Evolutionary conservation across 2,797 vertebrate species (phyloP), one percentile per base, ranked within the genome.

Genomic region (Neopelma chrysocephalum): DNA sequence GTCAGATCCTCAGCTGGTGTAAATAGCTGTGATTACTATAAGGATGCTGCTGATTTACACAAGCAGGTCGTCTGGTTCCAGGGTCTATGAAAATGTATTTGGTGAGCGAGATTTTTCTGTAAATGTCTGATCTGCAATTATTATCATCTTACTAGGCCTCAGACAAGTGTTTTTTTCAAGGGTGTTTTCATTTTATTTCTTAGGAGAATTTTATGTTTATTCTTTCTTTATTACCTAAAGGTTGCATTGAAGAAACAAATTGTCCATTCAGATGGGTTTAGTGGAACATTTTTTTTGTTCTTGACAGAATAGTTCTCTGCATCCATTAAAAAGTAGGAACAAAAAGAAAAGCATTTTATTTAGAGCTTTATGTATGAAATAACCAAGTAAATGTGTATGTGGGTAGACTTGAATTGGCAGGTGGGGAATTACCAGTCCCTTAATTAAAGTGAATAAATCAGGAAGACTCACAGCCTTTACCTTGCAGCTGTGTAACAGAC

Each of bases 171-270:
- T 2, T 75, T 69, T 95, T 95, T 90, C 66, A 69, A 79, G 48
- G 9, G 13, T 72, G 29, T 79, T 93, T 94, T 88, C 34, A 50
- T 90, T 95, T 94, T 94, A 79, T 89, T 93, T 93, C 69, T 86
- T 76, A 68, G 45, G 68, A 84, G 40, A 76, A 72, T 89, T 77
- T 90, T 91, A 91, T 93, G 84, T 81, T 94, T 96, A 94, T 97
- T 93, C 77, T 91, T 94, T 42, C 79, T 86, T 93, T 86, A 94
- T 83, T 69, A 82, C 69, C 94, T 94, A 84, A 94, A 91, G 62
- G 62, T 62, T 86, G 51, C 43, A n/a, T 38, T 93, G 87, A 78
- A 86, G 70, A 93, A 96, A 94, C 70, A 95, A 95, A 96, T 95
- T 66, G 62, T 72, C 85, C 89, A 91, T 77, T 96, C 70, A 90